phyloP scores from a whole-genome alignment of 2,113 vertebrate species.

The Trichechus manatus region DNA sequence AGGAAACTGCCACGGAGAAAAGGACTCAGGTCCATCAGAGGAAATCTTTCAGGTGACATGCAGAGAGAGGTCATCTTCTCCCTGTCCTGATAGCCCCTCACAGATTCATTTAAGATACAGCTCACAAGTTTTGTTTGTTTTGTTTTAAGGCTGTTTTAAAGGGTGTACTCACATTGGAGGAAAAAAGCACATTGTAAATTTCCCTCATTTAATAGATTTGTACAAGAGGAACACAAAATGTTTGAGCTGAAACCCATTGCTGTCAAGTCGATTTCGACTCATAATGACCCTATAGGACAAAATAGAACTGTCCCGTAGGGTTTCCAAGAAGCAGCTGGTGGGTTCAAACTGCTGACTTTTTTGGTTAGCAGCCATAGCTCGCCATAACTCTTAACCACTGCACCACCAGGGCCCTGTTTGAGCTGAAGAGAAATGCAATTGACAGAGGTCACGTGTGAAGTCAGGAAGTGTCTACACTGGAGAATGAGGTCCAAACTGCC shows the following conservation, averaged over 20 bases:
- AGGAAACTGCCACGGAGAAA: not conserved
- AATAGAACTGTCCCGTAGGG: too few species aligned
- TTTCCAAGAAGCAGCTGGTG: too few species aligned
- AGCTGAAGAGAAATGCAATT: not conserved
- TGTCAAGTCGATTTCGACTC: too few species aligned
- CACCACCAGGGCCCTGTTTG: too few species aligned
- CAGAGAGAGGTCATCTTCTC: not conserved
- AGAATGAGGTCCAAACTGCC: not conserved
- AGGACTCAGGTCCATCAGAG: not conserved
- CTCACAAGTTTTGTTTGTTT: not conserved
- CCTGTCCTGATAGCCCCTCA: not conserved
- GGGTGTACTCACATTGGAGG: not conserved
- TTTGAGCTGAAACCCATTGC: not conserved
- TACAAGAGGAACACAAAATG: slow-evolving; percentile 29
- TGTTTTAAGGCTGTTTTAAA: slow-evolving; percentile 24
- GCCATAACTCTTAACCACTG: too few species aligned
- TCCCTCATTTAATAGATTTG: slow-evolving; percentile 4
- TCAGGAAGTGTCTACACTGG: not conserved
- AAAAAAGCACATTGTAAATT: not conserved
- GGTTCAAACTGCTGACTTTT: too few species aligned
- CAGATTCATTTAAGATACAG: not conserved
- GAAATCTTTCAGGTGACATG: slow-evolving; percentile 5
- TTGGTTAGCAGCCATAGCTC: too few species aligned
- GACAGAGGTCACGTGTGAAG: not conserved
- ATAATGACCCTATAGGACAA: too few species aligned